Evolutionary conservation across 2,113 vertebrate species (phyloP).

Genomic region (Ictalurus punctatus): DNA sequence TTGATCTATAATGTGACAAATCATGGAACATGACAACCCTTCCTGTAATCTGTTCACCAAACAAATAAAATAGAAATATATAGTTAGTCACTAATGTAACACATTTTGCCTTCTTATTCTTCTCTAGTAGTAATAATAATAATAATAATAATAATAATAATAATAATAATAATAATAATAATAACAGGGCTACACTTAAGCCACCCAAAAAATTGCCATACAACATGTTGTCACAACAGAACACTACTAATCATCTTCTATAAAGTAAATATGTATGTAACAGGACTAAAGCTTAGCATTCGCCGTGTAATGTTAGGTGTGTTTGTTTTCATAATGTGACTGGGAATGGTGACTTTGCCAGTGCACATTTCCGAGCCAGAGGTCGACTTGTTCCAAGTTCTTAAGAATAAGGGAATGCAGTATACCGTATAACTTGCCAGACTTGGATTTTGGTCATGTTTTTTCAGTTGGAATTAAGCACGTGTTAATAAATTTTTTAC

Average conservation of each 20-base stretch:
- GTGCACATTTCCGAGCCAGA: neutral
- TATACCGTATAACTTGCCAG: neutral
- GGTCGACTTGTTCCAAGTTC: neutral
- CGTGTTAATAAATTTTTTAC: neutral
- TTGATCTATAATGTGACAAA: neutral
- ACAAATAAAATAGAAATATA: neutral
- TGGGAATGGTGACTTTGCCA: neutral
- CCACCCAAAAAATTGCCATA: too few relatives aligned
- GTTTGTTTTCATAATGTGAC: neutral
- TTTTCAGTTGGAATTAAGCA: neutral
- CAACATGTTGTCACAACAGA: too few relatives aligned
- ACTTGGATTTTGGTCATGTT: neutral
- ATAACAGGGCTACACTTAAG: too few relatives aligned
- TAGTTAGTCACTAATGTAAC: neutral
- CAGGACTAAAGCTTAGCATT: neutral
- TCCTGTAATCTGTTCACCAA: neutral
- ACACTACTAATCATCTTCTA: too few relatives aligned
- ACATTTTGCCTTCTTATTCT: neutral
- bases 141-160: too few relatives aligned
- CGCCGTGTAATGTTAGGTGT: neutral
- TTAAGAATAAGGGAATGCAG: neutral
- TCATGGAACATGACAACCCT: neutral
- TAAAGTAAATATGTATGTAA: neutral
- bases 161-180: too few relatives aligned
- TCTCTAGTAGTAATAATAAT: neutral